Percentiles rank a stretch among this genome's conserved stretches.
These are phyloP conservation scores for human (Homo sapiens) DNA, from an alignment of 2,113 vertebrate species.

Conservation along the genomic window GRCh38 chr7:37544501-37545000, in stretches of 20 bases:
- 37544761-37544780: neutral
- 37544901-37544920: neutral
- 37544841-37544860: neutral
- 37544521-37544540: neutral
- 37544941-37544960: neutral
- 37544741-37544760: rapidly evolving
- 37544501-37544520: neutral
- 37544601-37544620: neutral
- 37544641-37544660: neutral
- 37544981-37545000: neutral
- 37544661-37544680: neutral
- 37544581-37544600: neutral
- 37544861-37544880: neutral
- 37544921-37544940: neutral
- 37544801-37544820: neutral
- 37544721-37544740: neutral
- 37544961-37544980: neutral
- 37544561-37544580: neutral
- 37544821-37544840: neutral
- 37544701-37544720: neutral
- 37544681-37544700: neutral
- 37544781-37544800: neutral
- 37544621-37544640: neutral
- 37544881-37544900: neutral
- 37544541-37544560: neutral